These are phyloP conservation scores for Sebastes matsubarae DNA, from an alignment of 2,797 vertebrate species.

Conservation along the genomic window DNA sequence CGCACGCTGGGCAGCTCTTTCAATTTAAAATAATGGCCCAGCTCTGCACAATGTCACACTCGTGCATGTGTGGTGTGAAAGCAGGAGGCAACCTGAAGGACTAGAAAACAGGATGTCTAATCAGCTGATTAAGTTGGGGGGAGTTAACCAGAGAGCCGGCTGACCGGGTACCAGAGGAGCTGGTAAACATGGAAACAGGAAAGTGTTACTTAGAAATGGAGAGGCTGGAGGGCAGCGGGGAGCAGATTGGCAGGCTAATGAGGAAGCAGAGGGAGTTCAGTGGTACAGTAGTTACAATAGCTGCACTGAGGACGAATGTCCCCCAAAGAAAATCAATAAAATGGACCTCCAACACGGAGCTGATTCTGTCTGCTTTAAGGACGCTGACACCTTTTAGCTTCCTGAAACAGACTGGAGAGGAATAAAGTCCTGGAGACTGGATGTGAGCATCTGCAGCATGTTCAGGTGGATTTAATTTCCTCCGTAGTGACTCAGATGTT, in stretches of 20 bases:
- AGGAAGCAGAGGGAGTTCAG: background rate
- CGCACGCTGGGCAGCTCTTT: background rate
- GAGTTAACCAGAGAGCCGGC: background rate
- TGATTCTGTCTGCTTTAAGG: no score
- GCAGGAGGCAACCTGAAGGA: background rate
- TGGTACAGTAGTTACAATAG: background rate
- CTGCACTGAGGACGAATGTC: background rate
- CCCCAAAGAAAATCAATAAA: background rate
- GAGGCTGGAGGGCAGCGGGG: background rate
- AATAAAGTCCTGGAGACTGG: background rate
- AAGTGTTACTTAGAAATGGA: background rate
- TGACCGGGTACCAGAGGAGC: background rate
- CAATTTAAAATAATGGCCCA: constrained; percentile 1
- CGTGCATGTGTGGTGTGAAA: background rate
- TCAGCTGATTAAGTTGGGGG: background rate
- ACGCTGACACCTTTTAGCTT: background rate
- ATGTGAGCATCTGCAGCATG: background rate
- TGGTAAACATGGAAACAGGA: background rate
- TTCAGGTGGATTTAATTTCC: background rate
- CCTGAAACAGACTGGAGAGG: background rate
- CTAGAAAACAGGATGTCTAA: background rate
- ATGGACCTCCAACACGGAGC: background rate
- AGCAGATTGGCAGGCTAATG: background rate
- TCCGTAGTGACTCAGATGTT: background rate
- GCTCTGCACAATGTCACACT: background rate